These are phyloP conservation scores for Drosophila austrosaltans DNA, from an alignment of 2,888 invertebrate species.

Conservation along the genomic window DNA sequence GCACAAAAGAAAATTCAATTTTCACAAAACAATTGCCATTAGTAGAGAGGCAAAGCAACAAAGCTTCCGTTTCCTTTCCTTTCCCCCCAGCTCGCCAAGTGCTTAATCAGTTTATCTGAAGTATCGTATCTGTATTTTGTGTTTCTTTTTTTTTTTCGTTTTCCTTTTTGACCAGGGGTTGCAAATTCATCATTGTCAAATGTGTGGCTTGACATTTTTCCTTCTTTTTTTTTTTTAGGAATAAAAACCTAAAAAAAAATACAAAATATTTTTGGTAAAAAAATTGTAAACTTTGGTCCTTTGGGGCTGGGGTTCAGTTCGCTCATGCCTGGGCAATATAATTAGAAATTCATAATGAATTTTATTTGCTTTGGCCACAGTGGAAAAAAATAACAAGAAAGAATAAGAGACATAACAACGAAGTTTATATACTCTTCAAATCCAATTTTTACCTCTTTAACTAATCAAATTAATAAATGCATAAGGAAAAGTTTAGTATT, in stretches of 20 bases:
- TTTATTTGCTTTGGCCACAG: conserved; percentile 77
- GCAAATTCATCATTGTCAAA: conserved; percentile 77
- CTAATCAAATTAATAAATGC: no score
- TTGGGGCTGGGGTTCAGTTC: conserved; percentile 33
- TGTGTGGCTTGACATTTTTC: conserved; percentile 71
- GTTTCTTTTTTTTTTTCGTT: conserved; percentile 11
- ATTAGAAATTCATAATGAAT: conserved; percentile 81
- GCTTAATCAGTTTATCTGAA: conserved; percentile 75
- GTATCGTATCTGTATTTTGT: conserved; percentile 35
- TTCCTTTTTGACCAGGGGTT: conserved; percentile 40
- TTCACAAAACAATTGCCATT: conserved; percentile 74
- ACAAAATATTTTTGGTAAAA: conserved; percentile 7
- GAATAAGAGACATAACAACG: background rate
- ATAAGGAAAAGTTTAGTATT: no score
- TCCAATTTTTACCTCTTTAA: no score
- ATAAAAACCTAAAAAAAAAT: conserved; percentile 2
- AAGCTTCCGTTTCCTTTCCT: conserved; percentile 21
- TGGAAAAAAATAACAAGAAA: conserved; percentile 15
- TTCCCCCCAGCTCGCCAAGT: conserved; percentile 50
- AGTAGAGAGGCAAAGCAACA: conserved; percentile 29
- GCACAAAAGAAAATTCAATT: conserved; percentile 72
- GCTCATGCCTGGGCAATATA: conserved; percentile 56
- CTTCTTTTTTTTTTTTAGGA: background rate
- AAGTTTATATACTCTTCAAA: background rate
- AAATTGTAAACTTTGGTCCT: conserved; percentile 62